phyloP scores from a whole-genome alignment of 92 coral and sea anemone species.

The Scolanthus callimorphus region DNA sequence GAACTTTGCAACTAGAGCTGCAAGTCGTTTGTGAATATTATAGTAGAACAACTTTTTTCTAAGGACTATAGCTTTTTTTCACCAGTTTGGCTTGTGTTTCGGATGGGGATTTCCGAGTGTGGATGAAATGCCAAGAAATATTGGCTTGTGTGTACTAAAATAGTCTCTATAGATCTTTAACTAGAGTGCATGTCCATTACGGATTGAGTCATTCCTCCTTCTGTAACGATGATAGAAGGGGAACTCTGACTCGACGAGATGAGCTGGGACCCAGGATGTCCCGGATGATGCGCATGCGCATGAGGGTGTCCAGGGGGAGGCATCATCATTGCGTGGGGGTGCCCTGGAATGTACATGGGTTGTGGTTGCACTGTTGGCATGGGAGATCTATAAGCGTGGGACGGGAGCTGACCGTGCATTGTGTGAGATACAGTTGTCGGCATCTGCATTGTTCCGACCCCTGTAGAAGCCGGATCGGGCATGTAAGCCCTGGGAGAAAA shows the following conservation, averaged over 20 bases:
- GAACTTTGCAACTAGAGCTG: no score
- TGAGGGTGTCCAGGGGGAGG: slow-evolving; percentile 99
- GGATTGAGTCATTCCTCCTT: slow-evolving; percentile 91
- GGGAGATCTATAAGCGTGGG: slow-evolving; percentile 95
- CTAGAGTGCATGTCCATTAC: slow-evolving; percentile 99
- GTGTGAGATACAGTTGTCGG: slow-evolving; percentile 81
- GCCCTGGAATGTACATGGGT: slow-evolving; percentile 99
- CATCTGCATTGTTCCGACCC: slow-evolving; percentile 95
- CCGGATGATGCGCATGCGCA: slow-evolving; percentile 94
- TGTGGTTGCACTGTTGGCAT: slow-evolving; percentile 94
- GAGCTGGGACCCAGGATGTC: slow-evolving; percentile 84
- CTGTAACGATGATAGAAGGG: slow-evolving; percentile 93
- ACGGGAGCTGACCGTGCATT: slow-evolving; percentile 94
- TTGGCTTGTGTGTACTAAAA: neutral
- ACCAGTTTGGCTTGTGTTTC: no score
- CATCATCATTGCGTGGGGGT: slow-evolving; percentile 99
- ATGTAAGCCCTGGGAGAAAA: slow-evolving; percentile 94
- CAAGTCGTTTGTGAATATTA: no score
- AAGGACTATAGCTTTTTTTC: no score
- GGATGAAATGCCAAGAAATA: neutral
- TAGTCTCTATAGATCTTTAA: slow-evolving; percentile 36
- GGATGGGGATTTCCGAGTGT: neutral
- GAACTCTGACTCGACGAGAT: slow-evolving; percentile 96
- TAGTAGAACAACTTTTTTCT: no score
- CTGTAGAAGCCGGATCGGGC: slow-evolving; percentile 86